A percentile compares a stretch with the other conserved stretches of the same genome.
Evolutionary conservation across 92 coral and sea anemone genomes (phyloP).

Genomic region (Meandrina meandrites): DNA sequence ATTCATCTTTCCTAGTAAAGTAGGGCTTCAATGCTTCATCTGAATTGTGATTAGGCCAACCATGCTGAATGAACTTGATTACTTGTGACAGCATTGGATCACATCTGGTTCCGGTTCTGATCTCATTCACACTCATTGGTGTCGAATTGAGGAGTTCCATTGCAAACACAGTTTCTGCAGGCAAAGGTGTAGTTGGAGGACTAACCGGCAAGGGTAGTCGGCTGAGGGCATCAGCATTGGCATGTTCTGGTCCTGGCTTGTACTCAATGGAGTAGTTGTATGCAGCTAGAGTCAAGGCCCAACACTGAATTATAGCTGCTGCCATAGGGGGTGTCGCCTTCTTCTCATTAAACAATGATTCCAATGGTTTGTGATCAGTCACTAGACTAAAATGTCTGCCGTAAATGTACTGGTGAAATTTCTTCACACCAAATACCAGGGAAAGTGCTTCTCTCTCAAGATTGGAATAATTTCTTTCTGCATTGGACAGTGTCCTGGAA

Average conservation of each 20-base stretch:
- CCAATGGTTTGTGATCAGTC: constrained; percentile 64
- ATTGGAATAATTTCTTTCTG: constrained; percentile 36
- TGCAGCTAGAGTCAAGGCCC: constrained; percentile 32
- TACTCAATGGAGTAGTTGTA: constrained; percentile 46
- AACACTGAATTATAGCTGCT: constrained; percentile 48
- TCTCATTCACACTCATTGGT: constrained; percentile 29
- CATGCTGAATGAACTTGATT: no score
- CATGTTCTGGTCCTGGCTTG: constrained; percentile 54
- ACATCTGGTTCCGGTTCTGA: constrained; percentile 18
- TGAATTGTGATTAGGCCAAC: no score
- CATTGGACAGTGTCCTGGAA: constrained; percentile 15
- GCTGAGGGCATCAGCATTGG: constrained; percentile 48
- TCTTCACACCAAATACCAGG: constrained; percentile 23
- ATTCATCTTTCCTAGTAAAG: background rate
- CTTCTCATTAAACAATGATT: constrained; percentile 51
- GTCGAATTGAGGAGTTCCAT: constrained; percentile 31
- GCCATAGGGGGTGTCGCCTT: constrained; percentile 58
- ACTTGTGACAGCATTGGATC: no score
- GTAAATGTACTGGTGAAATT: constrained; percentile 46
- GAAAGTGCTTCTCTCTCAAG: constrained; percentile 36
- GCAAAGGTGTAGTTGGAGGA: constrained; percentile 11
- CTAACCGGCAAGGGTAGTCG: constrained; percentile 23
- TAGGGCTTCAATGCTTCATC: no score
- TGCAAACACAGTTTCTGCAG: constrained; percentile 29
- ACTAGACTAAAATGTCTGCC: constrained; percentile 59